A percentile compares a stretch with the other conserved stretches of the same genome.
Evolutionary conservation across 2,113 vertebrate species (phyloP).

Genomic region (Diphyllodes magnificus): DNA sequence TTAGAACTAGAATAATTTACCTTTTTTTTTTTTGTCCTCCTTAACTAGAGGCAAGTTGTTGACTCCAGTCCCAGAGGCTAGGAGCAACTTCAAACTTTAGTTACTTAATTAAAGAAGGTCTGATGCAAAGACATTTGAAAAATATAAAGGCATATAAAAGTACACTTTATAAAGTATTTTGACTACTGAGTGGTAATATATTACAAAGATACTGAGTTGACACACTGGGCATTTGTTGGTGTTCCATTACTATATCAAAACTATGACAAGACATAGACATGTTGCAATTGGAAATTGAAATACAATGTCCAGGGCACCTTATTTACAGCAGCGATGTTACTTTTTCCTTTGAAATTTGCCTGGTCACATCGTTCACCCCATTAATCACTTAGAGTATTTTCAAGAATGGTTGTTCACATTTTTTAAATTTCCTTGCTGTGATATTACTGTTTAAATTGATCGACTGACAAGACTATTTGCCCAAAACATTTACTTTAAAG

Average conservation of each 20-base stretch:
- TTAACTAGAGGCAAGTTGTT: not conserved
- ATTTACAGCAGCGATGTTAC: not conserved
- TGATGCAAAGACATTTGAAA: not conserved
- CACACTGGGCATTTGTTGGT: not conserved
- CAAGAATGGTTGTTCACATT: not conserved
- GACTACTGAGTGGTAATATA: not conserved
- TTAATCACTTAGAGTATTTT: not conserved
- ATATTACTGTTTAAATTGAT: not conserved
- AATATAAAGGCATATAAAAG: not conserved
- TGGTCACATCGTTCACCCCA: not conserved
- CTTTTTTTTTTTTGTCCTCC: not conserved
- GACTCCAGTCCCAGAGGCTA: constrained; percentile 11
- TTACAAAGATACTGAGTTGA: not conserved
- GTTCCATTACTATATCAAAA: not conserved
- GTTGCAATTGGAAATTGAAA: not conserved
- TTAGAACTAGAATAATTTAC: not conserved
- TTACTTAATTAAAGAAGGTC: not conserved
- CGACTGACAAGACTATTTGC: not conserved
- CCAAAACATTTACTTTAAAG: not conserved
- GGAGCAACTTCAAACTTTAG: constrained; percentile 8
- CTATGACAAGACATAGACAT: not conserved
- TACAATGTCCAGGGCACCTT: not conserved
- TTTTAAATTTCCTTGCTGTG: not conserved
- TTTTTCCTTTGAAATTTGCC: not conserved
- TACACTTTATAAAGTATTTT: not conserved